Evolutionary conservation across 2,888 invertebrate genomes (phyloP).

Genomic region (Mimas tiliae): DNA sequence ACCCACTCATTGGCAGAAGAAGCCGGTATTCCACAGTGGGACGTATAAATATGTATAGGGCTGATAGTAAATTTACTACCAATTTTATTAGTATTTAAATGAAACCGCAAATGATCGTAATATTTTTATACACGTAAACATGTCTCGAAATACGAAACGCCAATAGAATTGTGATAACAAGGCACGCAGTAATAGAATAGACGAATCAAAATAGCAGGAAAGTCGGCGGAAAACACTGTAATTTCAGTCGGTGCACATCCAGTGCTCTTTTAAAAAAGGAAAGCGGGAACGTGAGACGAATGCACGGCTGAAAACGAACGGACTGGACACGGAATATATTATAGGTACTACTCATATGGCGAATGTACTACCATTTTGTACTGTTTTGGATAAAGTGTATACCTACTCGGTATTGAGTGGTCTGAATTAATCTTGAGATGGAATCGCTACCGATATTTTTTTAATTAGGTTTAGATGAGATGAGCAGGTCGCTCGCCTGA

Average conservation of each 20-base stretch:
- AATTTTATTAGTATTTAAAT: no score
- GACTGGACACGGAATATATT: conserved; percentile 69
- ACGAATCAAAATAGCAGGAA: conserved; percentile 73
- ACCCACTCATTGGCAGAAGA: no score
- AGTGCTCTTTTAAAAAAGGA: conserved; percentile 68
- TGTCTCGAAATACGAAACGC: conserved; percentile 6
- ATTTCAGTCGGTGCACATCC: conserved; percentile 79
- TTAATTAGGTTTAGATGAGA: no score
- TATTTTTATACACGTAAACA: neutral
- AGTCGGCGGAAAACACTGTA: conserved; percentile 72
- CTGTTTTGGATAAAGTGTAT: neutral
- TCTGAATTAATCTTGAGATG: no score
- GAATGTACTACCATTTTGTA: conserved; percentile 19
- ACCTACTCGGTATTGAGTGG: neutral
- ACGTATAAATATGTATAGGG: no score
- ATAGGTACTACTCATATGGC: conserved; percentile 29
- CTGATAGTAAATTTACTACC: no score
- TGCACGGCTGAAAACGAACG: conserved; percentile 46
- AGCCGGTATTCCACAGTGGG: no score
- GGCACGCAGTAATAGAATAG: conserved; percentile 56
- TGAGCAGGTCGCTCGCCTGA: no score
- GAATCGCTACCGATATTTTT: no score
- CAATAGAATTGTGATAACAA: conserved; percentile 35
- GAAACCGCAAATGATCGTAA: neutral
- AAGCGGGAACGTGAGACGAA: conserved; percentile 68